These are phyloP conservation scores for Notolabrus celidotus DNA, from an alignment of 2,797 vertebrate genomes.

Conservation along the genomic window DNA sequence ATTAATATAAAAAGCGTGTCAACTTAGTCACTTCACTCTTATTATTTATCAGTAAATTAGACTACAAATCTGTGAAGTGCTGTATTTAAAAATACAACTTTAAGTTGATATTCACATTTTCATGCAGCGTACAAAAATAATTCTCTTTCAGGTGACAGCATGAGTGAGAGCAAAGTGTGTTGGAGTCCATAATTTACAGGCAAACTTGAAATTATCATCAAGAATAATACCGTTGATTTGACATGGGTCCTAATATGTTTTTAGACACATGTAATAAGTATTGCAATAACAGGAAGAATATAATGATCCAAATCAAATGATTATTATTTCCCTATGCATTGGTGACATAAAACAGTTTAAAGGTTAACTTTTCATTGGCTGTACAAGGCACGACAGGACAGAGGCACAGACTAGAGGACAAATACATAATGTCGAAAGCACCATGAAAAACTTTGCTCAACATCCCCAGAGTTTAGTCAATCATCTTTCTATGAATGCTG, in stretches of 20 bases:
- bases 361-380: neutral
- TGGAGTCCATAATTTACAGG: constrained; percentile 66
- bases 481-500: neutral
- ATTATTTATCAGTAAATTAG: no score
- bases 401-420: constrained; percentile 15
- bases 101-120: constrained; percentile 76
- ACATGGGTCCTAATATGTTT: constrained; percentile 52
- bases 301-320: no score
- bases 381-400: neutral
- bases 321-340: neutral
- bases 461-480: neutral
- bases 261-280: neutral
- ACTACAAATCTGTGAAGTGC: no score
- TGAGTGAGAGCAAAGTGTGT: constrained; percentile 57
- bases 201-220: constrained; percentile 58
- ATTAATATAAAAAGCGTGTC: no score
- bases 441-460: neutral
- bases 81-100: constrained; percentile 62
- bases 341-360: neutral
- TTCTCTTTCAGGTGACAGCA: constrained; percentile 69
- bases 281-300: no score
- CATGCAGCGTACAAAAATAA: constrained; percentile 79
- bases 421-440: constrained; percentile 6
- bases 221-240: constrained; percentile 77
- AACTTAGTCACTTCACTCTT: no score